Evolutionary conservation across 2,888 invertebrate species (phyloP).

Genomic region (Hirtodrosophila trivittata): DNA sequence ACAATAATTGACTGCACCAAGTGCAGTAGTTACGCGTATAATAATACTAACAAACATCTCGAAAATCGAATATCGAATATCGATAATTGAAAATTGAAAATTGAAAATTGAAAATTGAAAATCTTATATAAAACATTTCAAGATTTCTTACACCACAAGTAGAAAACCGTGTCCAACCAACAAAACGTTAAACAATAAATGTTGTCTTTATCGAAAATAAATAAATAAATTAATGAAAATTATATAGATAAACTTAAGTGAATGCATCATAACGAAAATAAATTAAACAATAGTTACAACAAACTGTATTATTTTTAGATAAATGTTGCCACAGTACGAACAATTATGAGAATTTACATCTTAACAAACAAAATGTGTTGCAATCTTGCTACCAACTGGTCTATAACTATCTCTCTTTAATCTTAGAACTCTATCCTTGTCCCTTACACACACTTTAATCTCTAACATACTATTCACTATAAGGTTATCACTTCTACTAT

Average conservation of each 20-base stretch:
- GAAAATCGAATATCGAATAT: no score
- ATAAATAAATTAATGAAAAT: constrained; percentile 5
- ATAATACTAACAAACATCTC: constrained; percentile 11
- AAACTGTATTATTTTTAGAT: constrained; percentile 68
- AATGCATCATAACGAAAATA: neutral
- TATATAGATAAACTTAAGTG: constrained; percentile 3
- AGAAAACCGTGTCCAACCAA: constrained; percentile 44
- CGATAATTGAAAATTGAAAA: no score
- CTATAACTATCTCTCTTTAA: constrained; percentile 20
- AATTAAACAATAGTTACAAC: neutral
- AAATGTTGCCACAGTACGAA: constrained; percentile 60
- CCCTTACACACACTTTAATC: constrained; percentile 8
- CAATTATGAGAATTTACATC: constrained; percentile 31
- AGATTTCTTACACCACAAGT: constrained; percentile 9
- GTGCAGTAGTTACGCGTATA: constrained; percentile 23
- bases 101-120: no score
- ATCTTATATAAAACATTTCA: constrained; percentile 9
- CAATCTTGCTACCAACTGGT: constrained; percentile 16
- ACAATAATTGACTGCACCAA: constrained; percentile 40
- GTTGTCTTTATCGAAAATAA: constrained; percentile 25
- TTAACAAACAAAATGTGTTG: no score
- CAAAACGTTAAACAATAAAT: constrained; percentile 38
- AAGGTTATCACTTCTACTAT: constrained; percentile 21
- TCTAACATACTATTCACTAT: constrained; percentile 11
- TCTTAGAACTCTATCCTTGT: constrained; percentile 27